Conservation (phyloP, 1,140 invertebrate species). For the Drepana arcuata region DNA sequence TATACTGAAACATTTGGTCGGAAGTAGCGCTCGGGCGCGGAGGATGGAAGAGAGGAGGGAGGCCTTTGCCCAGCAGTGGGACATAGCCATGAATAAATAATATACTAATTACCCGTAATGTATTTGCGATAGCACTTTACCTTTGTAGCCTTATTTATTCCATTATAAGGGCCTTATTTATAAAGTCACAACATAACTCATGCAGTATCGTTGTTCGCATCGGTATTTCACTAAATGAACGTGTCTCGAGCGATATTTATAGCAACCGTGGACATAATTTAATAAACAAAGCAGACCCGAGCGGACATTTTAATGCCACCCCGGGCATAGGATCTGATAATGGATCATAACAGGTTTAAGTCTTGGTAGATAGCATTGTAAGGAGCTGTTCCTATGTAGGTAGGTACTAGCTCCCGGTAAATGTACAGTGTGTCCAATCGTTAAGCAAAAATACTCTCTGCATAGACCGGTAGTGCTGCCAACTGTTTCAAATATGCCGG, state of each 20-base stretch:
- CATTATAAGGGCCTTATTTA: slow-evolving; percentile 41
- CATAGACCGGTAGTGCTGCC: too few relatives aligned
- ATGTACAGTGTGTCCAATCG: slow-evolving; percentile 37
- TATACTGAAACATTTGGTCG: too few relatives aligned
- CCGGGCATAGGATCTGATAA: slow-evolving; percentile 63
- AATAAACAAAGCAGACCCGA: slow-evolving; percentile 67
- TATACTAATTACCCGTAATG: not conserved
- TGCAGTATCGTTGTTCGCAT: slow-evolving; percentile 53
- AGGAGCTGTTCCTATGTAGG: slow-evolving; percentile 52
- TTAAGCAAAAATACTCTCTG: slow-evolving; percentile 52
- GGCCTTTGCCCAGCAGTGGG: too few relatives aligned
- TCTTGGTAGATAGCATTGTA: slow-evolving; percentile 62
- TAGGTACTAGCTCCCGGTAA: slow-evolving; percentile 58
- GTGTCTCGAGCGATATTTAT: slow-evolving; percentile 51
- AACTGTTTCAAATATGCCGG: too few relatives aligned
- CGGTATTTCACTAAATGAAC: slow-evolving; percentile 68
- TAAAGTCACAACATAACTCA: slow-evolving; percentile 54
- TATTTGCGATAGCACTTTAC: slow-evolving; percentile 36
- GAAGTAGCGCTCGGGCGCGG: too few relatives aligned
- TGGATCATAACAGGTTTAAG: slow-evolving; percentile 61
- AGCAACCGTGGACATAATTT: slow-evolving; percentile 64
- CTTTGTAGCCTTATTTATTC: slow-evolving; percentile 31
- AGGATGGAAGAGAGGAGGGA: too few relatives aligned
- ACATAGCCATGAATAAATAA: not conserved
- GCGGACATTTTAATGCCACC: slow-evolving; percentile 67